These are phyloP conservation scores for Himantopus leucocephalus DNA, from an alignment of 2,113 vertebrate species.

Conservation along the genomic window DNA sequence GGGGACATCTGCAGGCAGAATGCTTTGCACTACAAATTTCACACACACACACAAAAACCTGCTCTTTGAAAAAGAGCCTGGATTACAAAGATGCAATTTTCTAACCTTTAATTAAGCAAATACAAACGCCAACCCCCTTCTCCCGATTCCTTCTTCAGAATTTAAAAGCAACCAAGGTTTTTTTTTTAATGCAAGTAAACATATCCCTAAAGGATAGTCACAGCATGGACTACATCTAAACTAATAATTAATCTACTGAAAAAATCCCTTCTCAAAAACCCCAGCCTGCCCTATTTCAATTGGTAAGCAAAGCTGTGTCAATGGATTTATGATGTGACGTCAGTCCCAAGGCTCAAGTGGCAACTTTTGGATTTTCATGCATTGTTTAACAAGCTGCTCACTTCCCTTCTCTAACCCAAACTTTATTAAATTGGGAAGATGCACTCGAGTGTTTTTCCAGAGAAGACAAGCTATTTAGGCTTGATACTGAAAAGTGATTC, in stretches of 20 bases:
- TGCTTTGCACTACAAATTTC: neutral
- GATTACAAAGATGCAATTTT: neutral
- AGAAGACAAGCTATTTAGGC: constrained; percentile 40
- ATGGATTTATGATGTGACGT: constrained; percentile 60
- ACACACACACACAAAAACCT: neutral
- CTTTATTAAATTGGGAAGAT: constrained; percentile 66
- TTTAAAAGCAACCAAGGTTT: neutral
- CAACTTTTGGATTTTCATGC: constrained; percentile 50
- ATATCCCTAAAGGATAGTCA: constrained; percentile 15
- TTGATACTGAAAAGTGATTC: constrained; percentile 60
- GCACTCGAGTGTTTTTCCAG: constrained; percentile 58
- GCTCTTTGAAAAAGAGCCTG: neutral
- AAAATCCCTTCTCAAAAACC: constrained; percentile 34
- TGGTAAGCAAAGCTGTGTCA: neutral
- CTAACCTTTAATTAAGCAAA: neutral
- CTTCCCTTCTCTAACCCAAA: constrained; percentile 47
- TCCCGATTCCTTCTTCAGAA: neutral
- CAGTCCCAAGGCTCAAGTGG: neutral
- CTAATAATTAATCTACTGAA: constrained; percentile 62
- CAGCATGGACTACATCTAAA: constrained; percentile 45
- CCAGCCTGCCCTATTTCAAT: neutral
- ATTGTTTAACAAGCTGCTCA: constrained; percentile 56
- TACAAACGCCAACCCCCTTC: neutral
- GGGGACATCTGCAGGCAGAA: neutral
- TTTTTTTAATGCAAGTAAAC: neutral